Evolutionary conservation across 1,140 invertebrate species (phyloP), one percentile per base, ranked within the genome.

Genomic region (Lepidurus apus): DNA sequence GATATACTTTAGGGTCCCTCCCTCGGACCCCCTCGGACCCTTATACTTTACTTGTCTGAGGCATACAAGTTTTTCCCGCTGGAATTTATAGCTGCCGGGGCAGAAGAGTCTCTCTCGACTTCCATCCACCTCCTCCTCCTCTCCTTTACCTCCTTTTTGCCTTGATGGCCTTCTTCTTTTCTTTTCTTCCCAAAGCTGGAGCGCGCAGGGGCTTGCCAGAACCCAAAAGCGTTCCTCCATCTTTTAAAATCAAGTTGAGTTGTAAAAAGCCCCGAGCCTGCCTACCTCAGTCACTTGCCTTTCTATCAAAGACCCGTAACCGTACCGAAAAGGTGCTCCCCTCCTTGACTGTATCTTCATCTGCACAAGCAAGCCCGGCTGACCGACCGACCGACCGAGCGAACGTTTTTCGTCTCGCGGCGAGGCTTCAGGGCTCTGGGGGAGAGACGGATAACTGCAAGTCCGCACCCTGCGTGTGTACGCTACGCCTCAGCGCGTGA

Each of bases 71-170:
- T 65, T 65, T 21, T 21, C 53, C 53, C 53, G 53, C 53, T 65
- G 53, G 53, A 65, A 65, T 65, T 65, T 65, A 65, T 65, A 65
- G 53, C 53, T 65, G 53, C 53, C 53, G 53, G 53, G 53, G 53
- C 17, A 65, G 53, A 65, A 65, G 53, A 65, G 53, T 65, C 53
- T 21, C 34, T 21, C 53, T 65, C 21, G 53, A 65, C 53, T 65
- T n/a, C 8, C 17, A 21, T 65, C 17, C 53, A n/a, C 21, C 26
- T 65, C 21, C 53, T 13, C 53, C 53, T 65, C n/a, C 53, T 65
- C 34, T 34, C 34, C 4, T 34, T 34, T 34, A 34, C 34, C 34
- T 34, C 34, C 34, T 34, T 34, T 65, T 17, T 65, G 53, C 53
- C 53, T 65, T 65, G 53, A 65, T 65, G 21, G 53, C 53, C 53